Evolutionary conservation across 2,888 invertebrate species (phyloP).

Genomic region (Brachylomia viminalis): DNA sequence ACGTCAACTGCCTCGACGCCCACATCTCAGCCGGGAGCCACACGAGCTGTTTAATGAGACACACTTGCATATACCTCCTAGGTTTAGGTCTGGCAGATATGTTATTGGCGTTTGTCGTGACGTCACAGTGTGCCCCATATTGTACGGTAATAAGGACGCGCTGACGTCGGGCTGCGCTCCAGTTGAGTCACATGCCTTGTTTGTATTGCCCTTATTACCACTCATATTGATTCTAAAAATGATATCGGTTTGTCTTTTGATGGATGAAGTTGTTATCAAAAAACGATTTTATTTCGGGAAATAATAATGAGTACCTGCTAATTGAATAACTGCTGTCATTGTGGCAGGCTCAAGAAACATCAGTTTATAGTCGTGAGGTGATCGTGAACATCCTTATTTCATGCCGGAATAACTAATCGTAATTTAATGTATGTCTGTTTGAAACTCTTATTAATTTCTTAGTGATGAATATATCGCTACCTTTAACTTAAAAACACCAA

Average conservation of each 20-base stretch:
- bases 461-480: neutral
- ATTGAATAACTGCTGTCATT: neutral
- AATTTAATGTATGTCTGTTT: neutral
- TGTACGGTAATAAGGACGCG: constrained; percentile 22
- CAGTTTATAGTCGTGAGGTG: constrained; percentile 1
- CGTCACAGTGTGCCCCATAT: constrained; percentile 40
- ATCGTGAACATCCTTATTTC: neutral
- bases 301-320: neutral
- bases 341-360: neutral
- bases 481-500: neutral
- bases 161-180: constrained; percentile 17
- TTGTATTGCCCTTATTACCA: constrained; percentile 5
- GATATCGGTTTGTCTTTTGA: neutral
- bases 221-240: constrained; percentile 31
- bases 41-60: constrained; percentile 17
- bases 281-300: neutral
- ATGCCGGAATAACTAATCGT: neutral
- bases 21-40: constrained; percentile 2
- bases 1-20: neutral
- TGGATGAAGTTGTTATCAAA: neutral
- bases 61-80: neutral
- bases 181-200: constrained; percentile 25
- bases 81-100: constrained; percentile 29
- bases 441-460: neutral
- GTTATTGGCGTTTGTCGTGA: constrained; percentile 15